These are phyloP conservation scores for Panthera tigris DNA, from an alignment of 2,113 vertebrate genomes.

Conservation along the genomic window DNA sequence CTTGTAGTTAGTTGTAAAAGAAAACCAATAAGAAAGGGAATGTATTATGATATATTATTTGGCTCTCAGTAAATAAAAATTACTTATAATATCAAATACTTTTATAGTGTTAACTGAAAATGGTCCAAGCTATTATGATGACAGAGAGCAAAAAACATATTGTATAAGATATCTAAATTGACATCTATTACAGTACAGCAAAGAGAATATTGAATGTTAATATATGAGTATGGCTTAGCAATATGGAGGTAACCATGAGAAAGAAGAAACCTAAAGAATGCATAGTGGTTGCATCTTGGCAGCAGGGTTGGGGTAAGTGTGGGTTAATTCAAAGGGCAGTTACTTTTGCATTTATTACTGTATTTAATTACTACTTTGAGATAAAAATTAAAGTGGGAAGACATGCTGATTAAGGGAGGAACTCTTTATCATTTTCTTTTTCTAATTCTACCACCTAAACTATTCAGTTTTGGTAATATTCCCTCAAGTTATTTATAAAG, in stretches of 20 bases:
- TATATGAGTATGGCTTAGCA: background rate
- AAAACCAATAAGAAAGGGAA: background rate
- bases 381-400: slow-evolving; percentile 34
- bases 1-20: background rate
- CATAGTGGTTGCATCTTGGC: background rate
- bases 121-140: background rate
- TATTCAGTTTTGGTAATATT: background rate
- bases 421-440: background rate
- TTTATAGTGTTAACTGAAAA: background rate
- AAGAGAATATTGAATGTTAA: background rate
- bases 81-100: background rate
- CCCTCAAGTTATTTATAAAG: slow-evolving; percentile 17
- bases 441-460: background rate
- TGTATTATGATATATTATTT: background rate
- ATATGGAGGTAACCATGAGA: background rate
- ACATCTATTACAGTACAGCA: background rate
- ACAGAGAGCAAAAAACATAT: background rate
- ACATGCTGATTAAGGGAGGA: background rate
- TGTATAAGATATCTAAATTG: background rate
- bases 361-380: background rate
- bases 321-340: background rate
- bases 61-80: background rate
- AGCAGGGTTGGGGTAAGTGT: fast-evolving
- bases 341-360: background rate
- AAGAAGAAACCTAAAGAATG: background rate